phyloP scores from a whole-genome alignment of 2,113 vertebrate genomes.

The Periophthalmodon schlosseri region DNA sequence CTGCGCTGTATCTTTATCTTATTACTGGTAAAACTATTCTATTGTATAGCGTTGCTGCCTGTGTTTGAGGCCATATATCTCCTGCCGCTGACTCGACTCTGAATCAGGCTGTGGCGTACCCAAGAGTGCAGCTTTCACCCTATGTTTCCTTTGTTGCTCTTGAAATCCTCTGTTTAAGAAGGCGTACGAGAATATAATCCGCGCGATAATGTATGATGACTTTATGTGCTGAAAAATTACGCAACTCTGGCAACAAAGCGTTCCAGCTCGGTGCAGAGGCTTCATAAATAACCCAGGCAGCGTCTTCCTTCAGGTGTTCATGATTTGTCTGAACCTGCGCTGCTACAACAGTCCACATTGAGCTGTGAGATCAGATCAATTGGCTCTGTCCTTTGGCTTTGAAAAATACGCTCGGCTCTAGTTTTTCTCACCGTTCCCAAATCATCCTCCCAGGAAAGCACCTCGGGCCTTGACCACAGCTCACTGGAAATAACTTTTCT shows the following conservation, averaged over 20 bases:
- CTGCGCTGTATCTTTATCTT: too few species aligned
- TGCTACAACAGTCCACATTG: conserved; percentile 32
- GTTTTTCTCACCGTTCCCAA: conserved; percentile 31
- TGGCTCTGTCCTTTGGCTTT: conserved; percentile 45
- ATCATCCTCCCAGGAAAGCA: conserved; percentile 50
- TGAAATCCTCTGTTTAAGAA: conserved; percentile 13
- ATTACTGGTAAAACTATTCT: too few species aligned
- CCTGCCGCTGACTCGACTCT: conserved; percentile 15
- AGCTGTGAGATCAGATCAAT: conserved; percentile 35
- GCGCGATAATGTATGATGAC: not conserved
- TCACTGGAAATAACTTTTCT: not conserved
- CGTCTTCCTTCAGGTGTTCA: conserved; percentile 25
- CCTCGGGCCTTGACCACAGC: conserved; percentile 22
- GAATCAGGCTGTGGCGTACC: conserved; percentile 20
- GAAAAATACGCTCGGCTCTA: conserved; percentile 31
- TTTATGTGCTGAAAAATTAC: not conserved
- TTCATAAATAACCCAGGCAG: conserved; percentile 28
- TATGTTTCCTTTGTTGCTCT: conserved; percentile 30
- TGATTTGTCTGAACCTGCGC: conserved; percentile 38
- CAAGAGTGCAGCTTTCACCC: conserved; percentile 15
- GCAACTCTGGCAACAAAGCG: conserved; percentile 4
- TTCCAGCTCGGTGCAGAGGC: not conserved
- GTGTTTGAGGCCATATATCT: conserved; percentile 15
- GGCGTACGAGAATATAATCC: not conserved
- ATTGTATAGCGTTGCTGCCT: conserved; percentile 10